Base-by-base conservation (phyloP, 2,113 vertebrate species). In the Zosterops borbonicus region DNA sequence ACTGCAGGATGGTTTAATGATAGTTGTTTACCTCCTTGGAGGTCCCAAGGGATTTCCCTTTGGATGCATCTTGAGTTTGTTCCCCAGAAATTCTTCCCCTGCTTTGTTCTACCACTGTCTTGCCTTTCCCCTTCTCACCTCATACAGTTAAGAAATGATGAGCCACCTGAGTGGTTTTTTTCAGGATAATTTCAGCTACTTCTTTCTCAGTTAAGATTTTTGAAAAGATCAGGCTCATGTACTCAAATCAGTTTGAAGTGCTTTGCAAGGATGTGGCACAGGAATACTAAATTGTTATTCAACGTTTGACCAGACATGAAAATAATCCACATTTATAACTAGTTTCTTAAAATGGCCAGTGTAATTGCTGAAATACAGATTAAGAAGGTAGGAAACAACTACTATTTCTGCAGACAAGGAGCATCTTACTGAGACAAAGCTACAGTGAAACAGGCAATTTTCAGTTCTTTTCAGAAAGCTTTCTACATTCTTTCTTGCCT, bases 131-230 rank as follows among this genome's bases (percentile, higher is more conserved):
- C 58, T 92, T 89, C 90, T 77, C 67, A 52, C 83, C 86, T 87
- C 3, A 0, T n/a, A 50, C 49, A 64, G 85, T 79, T 87, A 88
- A 94, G 92, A 95, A 89, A 81, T 90, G 69, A 93, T 91, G 74
- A 75, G 42, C 83, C 60, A 92, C 58, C 88, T 64, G 73, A 93
- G 69, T 78, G 80, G 11, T n/a, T 76, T 73, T 92, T 93, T 82
- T 80, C 78, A 71, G 73, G 64, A 75, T 92, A 94, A 95, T 96
- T 96, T 93, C 93, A 93, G 64, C 88, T 94, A 64, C 86, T 95
- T 86, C 88, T 92, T 90, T 82, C 83, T 93, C 88, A 59, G 70
- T 94, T 78, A 87, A 93, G 90, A 74, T 86, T 90, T 96, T 88
- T 89, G 3, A 89, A 91, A 80, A 90, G 83, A 93, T 93, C 75